Evolutionary conservation across 2,113 vertebrate species (phyloP).

Genomic region (Amphiprion ocellaris): DNA sequence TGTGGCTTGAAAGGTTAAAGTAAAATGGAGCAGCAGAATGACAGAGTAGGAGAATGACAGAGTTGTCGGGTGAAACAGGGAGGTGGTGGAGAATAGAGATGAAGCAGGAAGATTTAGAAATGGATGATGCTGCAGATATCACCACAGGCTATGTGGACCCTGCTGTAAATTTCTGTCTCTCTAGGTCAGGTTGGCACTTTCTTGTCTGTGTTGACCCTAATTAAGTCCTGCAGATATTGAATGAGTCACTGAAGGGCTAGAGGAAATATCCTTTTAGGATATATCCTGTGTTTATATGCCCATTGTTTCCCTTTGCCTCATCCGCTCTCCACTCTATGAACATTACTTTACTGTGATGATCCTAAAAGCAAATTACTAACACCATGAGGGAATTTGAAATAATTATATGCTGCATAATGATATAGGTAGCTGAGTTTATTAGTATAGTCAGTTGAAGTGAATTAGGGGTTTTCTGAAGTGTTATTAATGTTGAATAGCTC

Average conservation of each 20-base stretch:
- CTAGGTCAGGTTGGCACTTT: slow-evolving; percentile 50
- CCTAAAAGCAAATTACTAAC: slow-evolving; percentile 30
- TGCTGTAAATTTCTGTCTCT: slow-evolving; percentile 49
- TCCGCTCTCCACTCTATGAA: background rate
- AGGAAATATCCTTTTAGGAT: slow-evolving; percentile 48
- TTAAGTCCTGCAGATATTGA: slow-evolving; percentile 67
- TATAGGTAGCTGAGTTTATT: slow-evolving; percentile 41
- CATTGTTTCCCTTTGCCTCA: slow-evolving; percentile 2
- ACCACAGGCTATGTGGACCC: slow-evolving; percentile 36
- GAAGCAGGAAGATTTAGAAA: slow-evolving; percentile 45
- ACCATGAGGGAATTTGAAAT: slow-evolving; percentile 26
- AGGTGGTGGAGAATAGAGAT: slow-evolving; percentile 56
- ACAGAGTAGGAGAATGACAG: slow-evolving; percentile 48
- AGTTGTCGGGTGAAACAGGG: slow-evolving; percentile 33
- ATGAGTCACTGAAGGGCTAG: slow-evolving; percentile 63
- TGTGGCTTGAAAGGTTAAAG: slow-evolving; percentile 71
- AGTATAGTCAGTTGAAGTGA: slow-evolving; percentile 28
- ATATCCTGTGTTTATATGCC: slow-evolving; percentile 18
- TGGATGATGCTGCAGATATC: slow-evolving; percentile 42
- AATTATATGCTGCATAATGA: slow-evolving; percentile 33
- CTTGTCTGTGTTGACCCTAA: slow-evolving; percentile 66
- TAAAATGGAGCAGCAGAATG: slow-evolving; percentile 52
- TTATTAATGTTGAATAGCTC: slow-evolving; percentile 63
- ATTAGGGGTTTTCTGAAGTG: slow-evolving; percentile 35
- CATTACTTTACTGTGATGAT: slow-evolving; percentile 19